Conservation (phyloP, 2,888 invertebrate genomes). For the Tricholauxania praeusta region DNA sequence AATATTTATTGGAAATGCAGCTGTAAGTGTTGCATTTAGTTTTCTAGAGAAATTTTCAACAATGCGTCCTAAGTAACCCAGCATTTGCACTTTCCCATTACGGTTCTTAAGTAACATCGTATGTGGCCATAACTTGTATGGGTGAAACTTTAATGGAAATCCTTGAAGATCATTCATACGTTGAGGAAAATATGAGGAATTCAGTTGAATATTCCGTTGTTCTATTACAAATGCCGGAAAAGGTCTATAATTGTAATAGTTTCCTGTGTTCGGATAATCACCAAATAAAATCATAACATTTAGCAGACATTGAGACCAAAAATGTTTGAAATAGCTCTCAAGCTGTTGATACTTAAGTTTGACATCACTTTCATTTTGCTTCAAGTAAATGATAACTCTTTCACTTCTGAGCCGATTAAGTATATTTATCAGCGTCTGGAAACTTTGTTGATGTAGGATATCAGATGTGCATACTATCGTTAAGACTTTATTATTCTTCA, state of each 20-base stretch:
- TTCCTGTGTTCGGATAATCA: not conserved
- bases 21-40: slow-evolving; percentile 47
- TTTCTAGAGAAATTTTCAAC: slow-evolving; percentile 43
- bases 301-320: not conserved
- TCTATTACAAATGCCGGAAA: slow-evolving; percentile 20
- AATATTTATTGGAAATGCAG: not conserved
- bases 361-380: no score
- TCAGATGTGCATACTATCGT: no score
- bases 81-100: slow-evolving; percentile 32
- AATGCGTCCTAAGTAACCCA: slow-evolving; percentile 47
- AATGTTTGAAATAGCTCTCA: no score
- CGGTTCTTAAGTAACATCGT: slow-evolving; percentile 42
- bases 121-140: slow-evolving; percentile 47
- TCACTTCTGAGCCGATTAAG: no score
- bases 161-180: slow-evolving; percentile 22
- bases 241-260: not conserved
- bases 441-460: no score
- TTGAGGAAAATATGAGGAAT: slow-evolving; percentile 19
- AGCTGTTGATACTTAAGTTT: no score
- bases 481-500: no score
- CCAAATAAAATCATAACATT: slow-evolving; percentile 20
- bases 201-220: not conserved
- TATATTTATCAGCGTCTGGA: no score
- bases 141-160: not conserved
- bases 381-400: no score